phyloP scores from a whole-genome alignment of 2,113 vertebrate species.

The Crotalus tigris region DNA sequence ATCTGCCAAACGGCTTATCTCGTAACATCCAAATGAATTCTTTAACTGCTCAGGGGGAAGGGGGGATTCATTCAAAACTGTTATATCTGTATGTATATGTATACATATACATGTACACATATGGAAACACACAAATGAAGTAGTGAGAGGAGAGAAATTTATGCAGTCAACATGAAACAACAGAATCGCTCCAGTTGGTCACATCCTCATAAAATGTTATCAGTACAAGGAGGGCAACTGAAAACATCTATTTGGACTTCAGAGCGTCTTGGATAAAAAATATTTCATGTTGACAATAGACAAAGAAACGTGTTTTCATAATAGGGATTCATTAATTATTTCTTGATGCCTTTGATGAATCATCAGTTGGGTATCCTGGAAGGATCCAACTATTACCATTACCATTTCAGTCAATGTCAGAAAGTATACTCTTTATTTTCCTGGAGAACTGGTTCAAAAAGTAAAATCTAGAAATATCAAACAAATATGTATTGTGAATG shows the following conservation, averaged over 20 bases:
- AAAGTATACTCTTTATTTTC: neutral
- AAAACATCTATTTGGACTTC: neutral
- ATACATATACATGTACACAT: neutral
- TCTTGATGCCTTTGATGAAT: neutral
- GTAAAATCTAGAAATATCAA: neutral
- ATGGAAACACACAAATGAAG: neutral
- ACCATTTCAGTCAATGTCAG: neutral
- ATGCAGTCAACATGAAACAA: neutral
- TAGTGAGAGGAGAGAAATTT: neutral
- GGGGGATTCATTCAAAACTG: neutral
- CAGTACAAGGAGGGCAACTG: neutral
- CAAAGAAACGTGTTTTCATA: neutral
- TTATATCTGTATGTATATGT: neutral
- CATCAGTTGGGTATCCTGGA: neutral
- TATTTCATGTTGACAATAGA: neutral
- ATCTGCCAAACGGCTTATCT: neutral
- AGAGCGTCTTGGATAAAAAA: neutral
- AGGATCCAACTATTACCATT: neutral
- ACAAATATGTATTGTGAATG: neutral
- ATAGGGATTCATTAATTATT: neutral
- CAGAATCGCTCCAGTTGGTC: neutral
- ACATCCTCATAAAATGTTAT: neutral
- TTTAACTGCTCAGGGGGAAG: neutral
- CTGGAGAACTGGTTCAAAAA: neutral
- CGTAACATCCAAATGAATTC: neutral